These are phyloP conservation scores for Amaurobius ferox DNA, from an alignment of 2,888 invertebrate genomes.

Conservation along the genomic window DNA sequence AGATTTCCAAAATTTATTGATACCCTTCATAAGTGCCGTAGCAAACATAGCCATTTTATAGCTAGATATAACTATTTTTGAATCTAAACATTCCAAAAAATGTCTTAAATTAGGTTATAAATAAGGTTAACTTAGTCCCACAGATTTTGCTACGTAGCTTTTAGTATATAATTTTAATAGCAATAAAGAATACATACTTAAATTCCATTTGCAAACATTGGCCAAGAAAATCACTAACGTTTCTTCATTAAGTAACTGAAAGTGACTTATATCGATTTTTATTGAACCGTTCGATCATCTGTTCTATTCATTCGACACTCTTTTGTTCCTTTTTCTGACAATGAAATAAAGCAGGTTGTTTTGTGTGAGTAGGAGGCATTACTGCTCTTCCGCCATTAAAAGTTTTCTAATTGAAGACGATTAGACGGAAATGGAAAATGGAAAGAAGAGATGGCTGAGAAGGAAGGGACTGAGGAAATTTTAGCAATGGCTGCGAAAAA, in stretches of 20 bases:
- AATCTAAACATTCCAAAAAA: too few relatives aligned
- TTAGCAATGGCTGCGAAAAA: neutral
- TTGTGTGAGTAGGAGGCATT: neutral
- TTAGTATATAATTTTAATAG: too few relatives aligned
- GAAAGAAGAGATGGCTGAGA: neutral
- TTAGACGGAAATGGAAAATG: neutral
- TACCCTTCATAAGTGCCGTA: too few relatives aligned
- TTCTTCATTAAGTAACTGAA: neutral
- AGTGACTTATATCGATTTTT: neutral
- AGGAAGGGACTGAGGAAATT: neutral
- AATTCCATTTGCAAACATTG: too few relatives aligned
- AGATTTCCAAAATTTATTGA: too few relatives aligned
- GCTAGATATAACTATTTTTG: too few relatives aligned
- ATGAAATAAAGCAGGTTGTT: slow-evolving; percentile 11
- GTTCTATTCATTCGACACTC: neutral
- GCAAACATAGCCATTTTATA: too few relatives aligned
- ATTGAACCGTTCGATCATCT: neutral
- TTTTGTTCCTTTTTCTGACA: slow-evolving; percentile 7
- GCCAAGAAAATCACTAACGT: too few relatives aligned
- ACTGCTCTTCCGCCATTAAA: slow-evolving; percentile 3
- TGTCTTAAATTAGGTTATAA: too few relatives aligned
- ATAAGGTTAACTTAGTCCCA: too few relatives aligned
- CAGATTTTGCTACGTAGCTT: too few relatives aligned
- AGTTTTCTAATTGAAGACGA: slow-evolving; percentile 11
- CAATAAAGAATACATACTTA: too few relatives aligned